A percentile compares a stretch with the other conserved stretches of the same genome.
These are phyloP conservation scores for Sthenelais limicola DNA, from an alignment of 2,888 invertebrate genomes.

Conservation along the genomic window DNA sequence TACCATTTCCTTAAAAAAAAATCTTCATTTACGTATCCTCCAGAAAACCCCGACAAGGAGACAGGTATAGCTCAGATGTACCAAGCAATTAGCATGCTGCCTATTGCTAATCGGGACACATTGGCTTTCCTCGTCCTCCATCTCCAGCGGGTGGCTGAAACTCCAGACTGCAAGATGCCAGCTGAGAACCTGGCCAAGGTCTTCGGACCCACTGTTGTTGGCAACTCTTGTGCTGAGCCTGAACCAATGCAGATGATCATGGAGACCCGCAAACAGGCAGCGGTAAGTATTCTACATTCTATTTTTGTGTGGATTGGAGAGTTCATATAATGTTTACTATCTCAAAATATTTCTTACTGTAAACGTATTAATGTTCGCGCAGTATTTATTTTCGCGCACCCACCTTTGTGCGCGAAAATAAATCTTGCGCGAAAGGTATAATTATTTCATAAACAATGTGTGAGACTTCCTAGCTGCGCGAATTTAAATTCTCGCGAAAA, in stretches of 20 bases:
- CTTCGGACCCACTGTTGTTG: conserved; percentile 95
- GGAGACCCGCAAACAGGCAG: conserved; percentile 82
- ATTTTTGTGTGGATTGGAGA: no score
- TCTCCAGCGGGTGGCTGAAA: conserved; percentile 83
- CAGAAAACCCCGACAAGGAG: conserved; percentile 73
- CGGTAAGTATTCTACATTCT: no score
- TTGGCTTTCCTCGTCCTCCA: conserved; percentile 93
- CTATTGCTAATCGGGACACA: conserved; percentile 94
- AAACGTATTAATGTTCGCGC: no score
- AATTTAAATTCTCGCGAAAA: no score
- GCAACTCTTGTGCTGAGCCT: conserved; percentile 85
- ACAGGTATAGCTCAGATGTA: conserved; percentile 54
- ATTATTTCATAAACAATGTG: no score
- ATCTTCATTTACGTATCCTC: neutral
- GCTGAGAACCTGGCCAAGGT: conserved; percentile 89
- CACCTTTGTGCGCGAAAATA: no score
- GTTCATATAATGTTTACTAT: no score
- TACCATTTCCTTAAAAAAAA: neutral
- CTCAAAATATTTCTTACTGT: no score
- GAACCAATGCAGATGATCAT: conserved; percentile 78
- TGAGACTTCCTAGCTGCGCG: no score
- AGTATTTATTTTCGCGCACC: no score
- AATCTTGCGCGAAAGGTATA: no score
- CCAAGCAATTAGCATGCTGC: conserved; percentile 86
- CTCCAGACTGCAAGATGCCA: conserved; percentile 92